Base-by-base conservation (phyloP, 2,888 invertebrate species). In the Pristionchus mayeri region DNA sequence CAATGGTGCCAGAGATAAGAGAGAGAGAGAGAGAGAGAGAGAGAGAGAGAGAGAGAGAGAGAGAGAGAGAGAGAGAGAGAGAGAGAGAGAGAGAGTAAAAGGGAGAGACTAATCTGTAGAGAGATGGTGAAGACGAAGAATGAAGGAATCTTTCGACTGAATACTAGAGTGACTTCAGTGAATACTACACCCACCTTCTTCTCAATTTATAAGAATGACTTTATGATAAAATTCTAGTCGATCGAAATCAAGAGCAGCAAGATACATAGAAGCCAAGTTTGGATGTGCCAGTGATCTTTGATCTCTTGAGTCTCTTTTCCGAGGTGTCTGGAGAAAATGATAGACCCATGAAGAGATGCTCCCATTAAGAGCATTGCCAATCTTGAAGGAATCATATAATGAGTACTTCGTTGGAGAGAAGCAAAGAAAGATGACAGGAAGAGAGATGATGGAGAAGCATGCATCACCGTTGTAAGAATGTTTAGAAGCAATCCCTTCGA, bases 211-310 rank as follows among this genome's bases (percentile, higher is more conserved):
- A 40, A 9, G 71, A 71, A 37, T 6, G 24, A n/a, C 21, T 44
- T 67, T 37, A 34, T 30, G 71, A 37, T 21, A n/a, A 21, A 71
- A 44, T 40, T 44, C 40, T 34, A n/a, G 24, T 1, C 9, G 0
- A 0, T 24, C 24, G 37, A 13, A 40, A 44, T 37, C 71, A 40
- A 71, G 0, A 11, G 13, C 18, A 71, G n/a, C 67, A 71, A 6
- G 40, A n/a, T 44, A 16, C n/a, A n/a, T n/a, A 71, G 24, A 44
- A 71, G 24, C 40, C 24, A n/a, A 24, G 24, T 2, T 71, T 40
- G 71, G 13, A 71, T 71, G 40, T 71, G 71, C 37, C 37, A 24
- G 6, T 71, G 71, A 37, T 40, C 37, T 71, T 71, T 44, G 71
- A 71, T 40, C 71, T 71, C 40, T 40, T 9, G 30, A n/a, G 4